These are phyloP conservation scores for Gouania willdenowi DNA, from an alignment of 2,797 vertebrate genomes.

Conservation along the genomic window DNA sequence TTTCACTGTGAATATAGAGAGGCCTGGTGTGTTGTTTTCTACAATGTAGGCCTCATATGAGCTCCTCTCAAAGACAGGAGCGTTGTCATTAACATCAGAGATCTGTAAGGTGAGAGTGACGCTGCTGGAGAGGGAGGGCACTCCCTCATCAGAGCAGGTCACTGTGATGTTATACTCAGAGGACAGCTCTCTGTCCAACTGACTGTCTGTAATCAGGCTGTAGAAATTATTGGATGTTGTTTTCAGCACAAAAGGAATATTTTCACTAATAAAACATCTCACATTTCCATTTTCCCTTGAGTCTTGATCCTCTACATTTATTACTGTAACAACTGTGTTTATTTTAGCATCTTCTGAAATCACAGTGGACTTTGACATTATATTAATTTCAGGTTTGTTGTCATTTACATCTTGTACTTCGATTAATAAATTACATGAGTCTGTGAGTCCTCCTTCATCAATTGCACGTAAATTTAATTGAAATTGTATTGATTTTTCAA, in stretches of 20 bases:
- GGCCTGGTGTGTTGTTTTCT: slow-evolving; percentile 45
- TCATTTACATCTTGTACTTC: slow-evolving; percentile 73
- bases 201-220: neutral
- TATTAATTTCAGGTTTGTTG: slow-evolving; percentile 63
- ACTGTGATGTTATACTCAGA: slow-evolving; percentile 44
- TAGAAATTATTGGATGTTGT: slow-evolving; percentile 36
- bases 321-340: slow-evolving; percentile 50
- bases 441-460: slow-evolving; percentile 65
- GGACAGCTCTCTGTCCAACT: no score
- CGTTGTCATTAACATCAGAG: slow-evolving; percentile 32
- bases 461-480: slow-evolving; percentile 64
- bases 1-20: no score
- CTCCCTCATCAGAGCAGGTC: slow-evolving; percentile 45
- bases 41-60: slow-evolving; percentile 38
- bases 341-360: slow-evolving; percentile 43
- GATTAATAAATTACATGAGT: slow-evolving; percentile 61
- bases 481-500: slow-evolving; percentile 40
- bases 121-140: slow-evolving; percentile 54
- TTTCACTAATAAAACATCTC: slow-evolving; percentile 40
- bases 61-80: slow-evolving; percentile 23
- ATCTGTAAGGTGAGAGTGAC: slow-evolving; percentile 43
- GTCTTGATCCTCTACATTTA: slow-evolving; percentile 66
- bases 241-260: slow-evolving; percentile 62
- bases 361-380: slow-evolving; percentile 49
- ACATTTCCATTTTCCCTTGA: slow-evolving; percentile 69